Evolutionary conservation across 2,888 invertebrate species (phyloP).

Genomic region (Polydrusus tereticollis): DNA sequence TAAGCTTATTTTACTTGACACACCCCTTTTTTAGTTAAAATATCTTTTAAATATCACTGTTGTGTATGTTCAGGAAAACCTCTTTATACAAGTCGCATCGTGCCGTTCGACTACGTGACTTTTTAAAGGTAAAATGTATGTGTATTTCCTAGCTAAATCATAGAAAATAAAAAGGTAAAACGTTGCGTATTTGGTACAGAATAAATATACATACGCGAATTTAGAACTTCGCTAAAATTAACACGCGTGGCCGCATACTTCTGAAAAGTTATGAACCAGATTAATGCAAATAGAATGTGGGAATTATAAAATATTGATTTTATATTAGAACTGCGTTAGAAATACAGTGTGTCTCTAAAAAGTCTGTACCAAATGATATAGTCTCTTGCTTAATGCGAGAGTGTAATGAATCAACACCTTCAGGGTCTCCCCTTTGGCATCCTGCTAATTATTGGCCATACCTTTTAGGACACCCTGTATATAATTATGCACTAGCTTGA

Average conservation of each 20-base stretch:
- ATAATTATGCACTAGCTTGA: too few relatives aligned
- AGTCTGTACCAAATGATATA: too few relatives aligned
- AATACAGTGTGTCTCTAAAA: neutral
- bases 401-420: too few relatives aligned
- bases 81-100: too few relatives aligned
- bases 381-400: too few relatives aligned
- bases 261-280: constrained; percentile 1
- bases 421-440: too few relatives aligned
- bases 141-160: constrained; percentile 13
- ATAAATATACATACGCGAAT: constrained; percentile 23
- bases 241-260: constrained; percentile 16
- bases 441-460: too few relatives aligned
- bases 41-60: too few relatives aligned
- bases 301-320: constrained; percentile 22
- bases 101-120: constrained; percentile 10
- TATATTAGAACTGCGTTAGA: constrained; percentile 2
- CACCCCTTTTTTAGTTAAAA: neutral
- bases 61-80: too few relatives aligned
- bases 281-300: constrained; percentile 14
- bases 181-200: neutral
- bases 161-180: constrained; percentile 15
- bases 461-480: too few relatives aligned
- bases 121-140: constrained; percentile 4
- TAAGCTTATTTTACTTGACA: too few relatives aligned
- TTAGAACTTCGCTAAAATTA: constrained; percentile 29